Conservation (phyloP, 1,140 invertebrate species). For the Epicauta chinensis region DNA sequence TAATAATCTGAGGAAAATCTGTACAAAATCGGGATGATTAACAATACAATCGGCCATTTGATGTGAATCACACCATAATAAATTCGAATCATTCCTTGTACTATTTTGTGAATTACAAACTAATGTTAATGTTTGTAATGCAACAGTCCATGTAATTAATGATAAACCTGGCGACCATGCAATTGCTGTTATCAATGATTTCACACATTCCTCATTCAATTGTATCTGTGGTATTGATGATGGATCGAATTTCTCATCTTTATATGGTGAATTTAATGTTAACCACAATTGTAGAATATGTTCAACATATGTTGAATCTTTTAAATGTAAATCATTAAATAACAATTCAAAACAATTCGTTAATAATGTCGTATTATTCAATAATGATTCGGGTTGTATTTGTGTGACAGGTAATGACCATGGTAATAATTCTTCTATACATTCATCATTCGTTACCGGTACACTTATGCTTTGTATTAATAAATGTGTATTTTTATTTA, state of each 20-base stretch:
- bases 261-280: constrained; percentile 60
- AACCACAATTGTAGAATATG: constrained; percentile 78
- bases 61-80: constrained; percentile 32
- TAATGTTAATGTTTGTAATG: constrained; percentile 47
- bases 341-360: constrained; percentile 63
- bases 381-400: constrained; percentile 33
- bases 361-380: constrained; percentile 51
- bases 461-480: constrained; percentile 51
- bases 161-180: constrained; percentile 61
- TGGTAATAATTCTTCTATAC: constrained; percentile 36
- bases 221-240: constrained; percentile 63
- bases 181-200: constrained; percentile 61
- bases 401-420: constrained; percentile 45
- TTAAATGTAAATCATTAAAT: constrained; percentile 53
- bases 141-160: constrained; percentile 66
- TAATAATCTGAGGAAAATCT: constrained; percentile 64
- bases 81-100: constrained; percentile 7
- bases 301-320: constrained; percentile 59
- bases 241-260: constrained; percentile 47
- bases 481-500: constrained; percentile 52
- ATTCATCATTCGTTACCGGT: constrained; percentile 40
- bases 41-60: constrained; percentile 48
- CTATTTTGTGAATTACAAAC: constrained; percentile 36
- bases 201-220: constrained; percentile 63
- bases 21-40: constrained; percentile 62